Base-by-base conservation (phyloP, 2,888 invertebrate genomes). In the Dendrolimus pini region DNA sequence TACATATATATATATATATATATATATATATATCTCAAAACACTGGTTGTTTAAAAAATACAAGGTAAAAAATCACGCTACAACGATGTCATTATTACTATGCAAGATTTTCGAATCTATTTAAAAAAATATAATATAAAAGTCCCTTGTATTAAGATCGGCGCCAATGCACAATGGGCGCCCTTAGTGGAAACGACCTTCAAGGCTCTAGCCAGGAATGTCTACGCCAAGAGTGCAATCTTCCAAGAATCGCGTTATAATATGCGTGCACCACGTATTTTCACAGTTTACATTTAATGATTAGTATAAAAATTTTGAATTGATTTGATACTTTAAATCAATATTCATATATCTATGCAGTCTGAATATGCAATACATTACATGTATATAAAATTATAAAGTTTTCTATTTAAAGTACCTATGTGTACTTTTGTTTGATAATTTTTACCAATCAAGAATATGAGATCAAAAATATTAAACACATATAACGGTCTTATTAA, bases 201-300 rank as follows among this genome's bases (percentile, higher is more conserved):
- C 85, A 82, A 77, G 80, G 75, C 69, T 69, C 66, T 60, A 74
- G 72, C 65, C 69, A 63, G 75, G 82, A 85, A 85, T 83, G 75
- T 72, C 74, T 78, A 74, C 66, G 74, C 74, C 77, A 77, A 82
- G 74, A 78, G 75, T 72, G 74, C 80, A 78, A 81, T 81, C 80
- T 87, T 88, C 89, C 74, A 67, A 82, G 87, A 89, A 89, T 73
- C 78, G 78, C 75, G 78, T 68, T 76, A 64, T 75, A 47, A 47
- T 47, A 78, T 75, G 76, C 78, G 77, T 78, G 78, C 77, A 74
- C 76, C 75, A 77, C 73, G 79, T 78, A 73, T 82, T 87, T 79
- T 57, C 53, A 59, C 54, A 54, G 54, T 56, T 53, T 41, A 53
- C 52, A 41, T 53, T 54, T 10, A 30, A 47, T 52, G 41, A 13